Evolutionary conservation across 1,140 invertebrate species (phyloP).

Genomic region (Eufriesea mexicana): DNA sequence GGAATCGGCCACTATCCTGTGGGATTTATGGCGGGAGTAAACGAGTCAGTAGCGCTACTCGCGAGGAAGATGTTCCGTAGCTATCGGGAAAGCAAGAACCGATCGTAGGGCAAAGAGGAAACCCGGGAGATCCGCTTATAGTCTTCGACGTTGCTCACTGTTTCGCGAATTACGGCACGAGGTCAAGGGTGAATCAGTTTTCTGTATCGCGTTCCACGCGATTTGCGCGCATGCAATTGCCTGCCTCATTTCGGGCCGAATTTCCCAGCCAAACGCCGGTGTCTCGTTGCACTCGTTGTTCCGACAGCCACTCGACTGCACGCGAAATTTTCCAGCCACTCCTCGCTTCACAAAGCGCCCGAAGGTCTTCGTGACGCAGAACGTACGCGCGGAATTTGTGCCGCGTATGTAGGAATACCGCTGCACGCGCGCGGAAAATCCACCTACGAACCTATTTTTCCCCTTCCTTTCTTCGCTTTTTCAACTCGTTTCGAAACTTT

Average conservation of each 20-base stretch:
- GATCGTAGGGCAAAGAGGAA: too few relatives aligned
- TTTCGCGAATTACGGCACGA: neutral
- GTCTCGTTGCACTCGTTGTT: neutral
- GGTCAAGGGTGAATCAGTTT: neutral
- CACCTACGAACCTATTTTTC: neutral
- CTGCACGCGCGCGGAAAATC: too few relatives aligned
- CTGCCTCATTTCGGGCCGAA: neutral
- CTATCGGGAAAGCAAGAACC: too few relatives aligned
- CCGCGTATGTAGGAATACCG: neutral
- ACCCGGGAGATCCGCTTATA: neutral
- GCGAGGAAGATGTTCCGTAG: neutral
- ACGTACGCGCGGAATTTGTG: neutral
- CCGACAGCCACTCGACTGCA: neutral
- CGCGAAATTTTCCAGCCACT: slow-evolving; percentile 11
- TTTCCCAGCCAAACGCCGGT: neutral
- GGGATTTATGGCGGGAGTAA: slow-evolving; percentile 28
- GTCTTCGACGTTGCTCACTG: neutral
- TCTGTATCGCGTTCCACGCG: neutral
- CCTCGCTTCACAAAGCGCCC: neutral
- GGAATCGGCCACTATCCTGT: slow-evolving; percentile 13
- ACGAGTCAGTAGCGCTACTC: too few relatives aligned
- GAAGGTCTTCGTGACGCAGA: neutral
- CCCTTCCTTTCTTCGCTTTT: neutral
- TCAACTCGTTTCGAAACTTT: neutral
- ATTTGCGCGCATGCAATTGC: neutral